Conservation (phyloP, 2,888 invertebrate genomes). For the Dorcus parallelipipedus region DNA sequence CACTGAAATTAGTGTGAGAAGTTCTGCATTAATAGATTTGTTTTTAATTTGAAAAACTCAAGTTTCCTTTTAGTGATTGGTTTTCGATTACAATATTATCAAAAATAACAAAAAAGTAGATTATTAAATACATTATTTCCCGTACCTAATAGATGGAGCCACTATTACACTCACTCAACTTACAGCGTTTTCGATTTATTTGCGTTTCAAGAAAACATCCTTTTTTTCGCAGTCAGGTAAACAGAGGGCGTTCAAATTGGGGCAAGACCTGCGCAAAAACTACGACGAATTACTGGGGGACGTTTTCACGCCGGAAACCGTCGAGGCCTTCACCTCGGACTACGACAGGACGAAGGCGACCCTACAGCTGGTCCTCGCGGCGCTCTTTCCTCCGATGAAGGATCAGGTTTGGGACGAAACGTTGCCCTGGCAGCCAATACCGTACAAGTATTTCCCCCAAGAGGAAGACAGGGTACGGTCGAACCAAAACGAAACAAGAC, state of each 20-base stretch:
- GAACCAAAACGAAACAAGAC: too few species aligned
- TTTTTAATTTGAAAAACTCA: too few species aligned
- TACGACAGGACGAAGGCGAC: slow-evolving; percentile 10
- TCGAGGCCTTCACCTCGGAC: slow-evolving; percentile 6
- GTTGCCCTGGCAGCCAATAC: slow-evolving; percentile 14
- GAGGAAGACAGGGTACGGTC: slow-evolving; percentile 4
- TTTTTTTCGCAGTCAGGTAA: slow-evolving; percentile 4
- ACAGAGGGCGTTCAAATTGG: slow-evolving; percentile 7
- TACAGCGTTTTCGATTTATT: too few species aligned
- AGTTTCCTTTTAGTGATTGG: too few species aligned
- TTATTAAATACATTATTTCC: too few species aligned
- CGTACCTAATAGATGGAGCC: too few species aligned
- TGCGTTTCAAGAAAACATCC: not conserved
- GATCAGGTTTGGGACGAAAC: slow-evolving; percentile 3
- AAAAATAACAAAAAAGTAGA: too few species aligned
- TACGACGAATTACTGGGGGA: slow-evolving; percentile 5
- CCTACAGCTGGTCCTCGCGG: slow-evolving; percentile 12
- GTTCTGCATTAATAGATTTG: too few species aligned
- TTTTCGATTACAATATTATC: too few species aligned
- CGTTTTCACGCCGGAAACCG: not conserved
- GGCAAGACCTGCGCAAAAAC: slow-evolving; percentile 1
- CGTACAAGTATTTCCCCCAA: not conserved
- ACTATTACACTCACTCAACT: too few species aligned
- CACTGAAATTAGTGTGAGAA: too few species aligned
- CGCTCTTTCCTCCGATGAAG: slow-evolving; percentile 7